phyloP scores from a whole-genome alignment of 2,113 vertebrate species.

The Aegotheles bennettii region DNA sequence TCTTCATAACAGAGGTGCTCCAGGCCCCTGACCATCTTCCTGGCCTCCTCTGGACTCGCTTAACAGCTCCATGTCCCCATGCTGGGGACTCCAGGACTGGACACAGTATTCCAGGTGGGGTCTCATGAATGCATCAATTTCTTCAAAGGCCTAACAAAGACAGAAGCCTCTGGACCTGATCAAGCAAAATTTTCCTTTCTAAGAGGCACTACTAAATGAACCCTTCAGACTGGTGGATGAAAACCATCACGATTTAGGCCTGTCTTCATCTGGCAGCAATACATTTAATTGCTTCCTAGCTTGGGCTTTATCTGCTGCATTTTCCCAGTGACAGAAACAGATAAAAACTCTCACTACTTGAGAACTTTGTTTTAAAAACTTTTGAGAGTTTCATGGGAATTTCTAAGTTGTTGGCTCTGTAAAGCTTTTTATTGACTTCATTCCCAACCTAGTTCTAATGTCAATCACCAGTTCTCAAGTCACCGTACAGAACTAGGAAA shows the following conservation, averaged over 20 bases:
- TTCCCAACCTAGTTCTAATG: not conserved
- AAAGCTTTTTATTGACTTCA: not conserved
- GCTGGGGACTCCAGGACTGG: too few species aligned
- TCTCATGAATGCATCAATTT: too few species aligned
- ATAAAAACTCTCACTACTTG: not conserved
- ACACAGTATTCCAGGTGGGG: too few species aligned
- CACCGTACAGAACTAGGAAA: not conserved
- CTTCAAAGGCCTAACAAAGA: not conserved
- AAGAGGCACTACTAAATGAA: not conserved
- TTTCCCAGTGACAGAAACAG: slow-evolving; percentile 2
- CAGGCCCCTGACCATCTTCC: too few species aligned
- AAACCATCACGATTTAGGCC: not conserved
- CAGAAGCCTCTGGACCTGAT: not conserved
- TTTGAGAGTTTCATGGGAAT: not conserved
- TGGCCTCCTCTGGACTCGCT: too few species aligned
- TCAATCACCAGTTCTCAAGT: not conserved
- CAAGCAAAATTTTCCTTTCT: not conserved
- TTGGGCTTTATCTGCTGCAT: not conserved
- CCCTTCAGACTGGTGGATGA: not conserved
- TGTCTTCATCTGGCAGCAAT: not conserved
- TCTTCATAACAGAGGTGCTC: too few species aligned
- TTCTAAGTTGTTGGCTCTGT: not conserved
- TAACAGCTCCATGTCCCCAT: too few species aligned
- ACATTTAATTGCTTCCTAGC: not conserved
- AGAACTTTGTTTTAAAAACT: not conserved